Evolutionary conservation across 2,113 vertebrate species (phyloP), one percentile per base, ranked within the genome.

Genomic region (Phrynosoma blainvillii): DNA sequence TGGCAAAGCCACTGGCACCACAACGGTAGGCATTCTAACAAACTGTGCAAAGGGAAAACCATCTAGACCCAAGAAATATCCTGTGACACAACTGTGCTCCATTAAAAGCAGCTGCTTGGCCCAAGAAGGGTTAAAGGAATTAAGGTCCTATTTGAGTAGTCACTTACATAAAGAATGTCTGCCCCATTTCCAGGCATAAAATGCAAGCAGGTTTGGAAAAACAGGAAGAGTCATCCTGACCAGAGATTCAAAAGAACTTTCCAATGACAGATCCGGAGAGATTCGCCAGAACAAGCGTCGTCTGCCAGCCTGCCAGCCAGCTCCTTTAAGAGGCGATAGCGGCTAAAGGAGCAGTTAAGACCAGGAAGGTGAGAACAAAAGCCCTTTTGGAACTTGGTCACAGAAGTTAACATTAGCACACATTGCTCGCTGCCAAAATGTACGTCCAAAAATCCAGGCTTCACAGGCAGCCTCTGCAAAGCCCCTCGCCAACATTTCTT

Each of bases 201-300:
- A 75, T 1, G 9, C 16, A 85, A 0, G 36, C 42, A 73, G 70
- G 36, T 70, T 32, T 42, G 77, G 74, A 87, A 73, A 80, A 84
- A 70, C 81, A 36, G 25, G 86, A 47, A 66, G 77, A 77, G 82
- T 40, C 47, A 79, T 84, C 71, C 27, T 87, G 21, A 91, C 54
- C 40, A 84, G 12, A 6, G 27, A 74, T 87, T 77, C 14, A 66
- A 5, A 79, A 73, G 40, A 89, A 32, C 65, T 52, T 93, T 62
- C 83, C n/a, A 74, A 12, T 66, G 75, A 89, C 40, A 76, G 42
- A 36, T 52, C 40, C 76, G 56, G 68, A 2, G 54, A 76, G 73
- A 56, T 89, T 82, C 20, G 68, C 62, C 85, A 74, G 0, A 92
- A 88, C 82, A 21, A 84, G 76, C 76, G 68, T 13, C 40, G 66